A percentile compares a stretch with the other conserved stretches of the same genome.
Conservation (phyloP, 2,888 invertebrate genomes). For the Glyphotaelius pellucidus region DNA sequence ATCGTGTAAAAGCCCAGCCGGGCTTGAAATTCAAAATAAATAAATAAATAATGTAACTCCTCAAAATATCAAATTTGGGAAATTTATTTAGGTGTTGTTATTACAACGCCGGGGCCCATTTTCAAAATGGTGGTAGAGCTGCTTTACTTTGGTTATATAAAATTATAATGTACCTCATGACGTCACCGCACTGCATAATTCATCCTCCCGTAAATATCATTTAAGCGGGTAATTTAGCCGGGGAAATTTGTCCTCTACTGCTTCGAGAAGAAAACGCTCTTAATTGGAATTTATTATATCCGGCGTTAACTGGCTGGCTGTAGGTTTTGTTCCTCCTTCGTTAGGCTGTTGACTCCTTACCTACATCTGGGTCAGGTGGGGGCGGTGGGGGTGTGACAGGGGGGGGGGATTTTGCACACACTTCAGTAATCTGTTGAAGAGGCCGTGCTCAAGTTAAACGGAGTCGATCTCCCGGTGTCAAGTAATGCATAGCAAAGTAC, state of each 20-base stretch:
- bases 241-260: slow-evolving; percentile 47
- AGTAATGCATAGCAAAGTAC: background rate
- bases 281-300: slow-evolving; percentile 59
- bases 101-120: no score
- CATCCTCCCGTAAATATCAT: slow-evolving; percentile 60
- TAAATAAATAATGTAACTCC: no score
- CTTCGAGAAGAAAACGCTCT: slow-evolving; percentile 44
- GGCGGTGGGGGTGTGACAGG: background rate
- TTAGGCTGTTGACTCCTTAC: slow-evolving; percentile 16
- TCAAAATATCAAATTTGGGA: no score
- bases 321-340: background rate
- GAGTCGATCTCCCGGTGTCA: background rate
- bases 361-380: slow-evolving; percentile 24
- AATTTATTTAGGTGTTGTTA: no score
- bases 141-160: background rate
- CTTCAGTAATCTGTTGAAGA: background rate
- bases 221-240: slow-evolving; percentile 58
- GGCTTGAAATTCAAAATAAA: no score
- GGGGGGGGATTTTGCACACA: background rate
- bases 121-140: background rate
- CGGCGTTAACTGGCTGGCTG: background rate
- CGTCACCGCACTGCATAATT: slow-evolving; percentile 53
- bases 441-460: background rate
- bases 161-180: background rate
- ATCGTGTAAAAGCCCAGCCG: no score